Evolutionary conservation across 2,888 invertebrate genomes (phyloP).

Genomic region (Poecilobothrus nobilitatus): DNA sequence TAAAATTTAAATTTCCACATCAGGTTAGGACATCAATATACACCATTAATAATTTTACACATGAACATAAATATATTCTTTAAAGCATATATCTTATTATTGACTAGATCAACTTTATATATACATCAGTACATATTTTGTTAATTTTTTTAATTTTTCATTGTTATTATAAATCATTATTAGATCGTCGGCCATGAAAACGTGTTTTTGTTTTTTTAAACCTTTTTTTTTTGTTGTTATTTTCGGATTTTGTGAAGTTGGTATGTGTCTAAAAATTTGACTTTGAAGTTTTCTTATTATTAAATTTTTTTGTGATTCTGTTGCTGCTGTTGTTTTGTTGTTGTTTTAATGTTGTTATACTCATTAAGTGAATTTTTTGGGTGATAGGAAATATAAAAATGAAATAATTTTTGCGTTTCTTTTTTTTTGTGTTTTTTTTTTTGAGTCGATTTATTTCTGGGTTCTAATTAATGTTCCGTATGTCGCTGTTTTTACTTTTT

Average conservation of each 20-base stretch:
- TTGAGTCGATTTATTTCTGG: background rate
- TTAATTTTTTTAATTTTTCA: background rate
- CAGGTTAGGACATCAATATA: too few relatives aligned
- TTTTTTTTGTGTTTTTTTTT: background rate
- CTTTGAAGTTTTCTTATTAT: too few relatives aligned
- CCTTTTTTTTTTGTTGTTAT: background rate
- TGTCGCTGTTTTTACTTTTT: background rate
- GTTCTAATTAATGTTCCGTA: background rate
- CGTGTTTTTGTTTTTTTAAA: background rate
- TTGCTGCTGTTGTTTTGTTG: too few relatives aligned
- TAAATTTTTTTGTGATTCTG: too few relatives aligned
- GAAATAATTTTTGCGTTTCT: background rate
- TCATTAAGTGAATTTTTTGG: background rate
- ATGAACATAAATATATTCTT: too few relatives aligned
- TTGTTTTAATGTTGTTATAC: too few relatives aligned
- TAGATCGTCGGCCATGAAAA: slow-evolving; percentile 1
- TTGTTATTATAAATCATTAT: background rate
- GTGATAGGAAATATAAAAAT: background rate
- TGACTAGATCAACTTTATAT: too few relatives aligned
- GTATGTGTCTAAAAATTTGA: too few relatives aligned
- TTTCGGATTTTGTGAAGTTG: background rate
- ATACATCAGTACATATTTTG: background rate
- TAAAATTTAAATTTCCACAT: too few relatives aligned
- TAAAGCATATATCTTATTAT: too few relatives aligned
- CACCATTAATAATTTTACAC: too few relatives aligned